These are phyloP conservation scores for Globodera rostochiensis DNA, from an alignment of 1,140 invertebrate species.

Conservation along the genomic window DNA sequence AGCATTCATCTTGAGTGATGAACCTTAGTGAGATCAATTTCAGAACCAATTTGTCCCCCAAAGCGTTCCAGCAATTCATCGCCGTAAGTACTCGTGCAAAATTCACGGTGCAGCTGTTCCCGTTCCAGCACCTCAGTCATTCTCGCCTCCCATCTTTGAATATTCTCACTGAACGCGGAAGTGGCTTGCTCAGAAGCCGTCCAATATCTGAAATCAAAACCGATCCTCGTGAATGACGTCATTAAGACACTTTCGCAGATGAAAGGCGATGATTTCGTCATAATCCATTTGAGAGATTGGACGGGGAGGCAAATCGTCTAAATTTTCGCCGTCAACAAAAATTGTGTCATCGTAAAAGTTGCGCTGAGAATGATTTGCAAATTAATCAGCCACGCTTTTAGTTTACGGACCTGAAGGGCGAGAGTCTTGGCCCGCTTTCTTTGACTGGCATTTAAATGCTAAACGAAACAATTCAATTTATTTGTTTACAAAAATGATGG, in stretches of 20 bases:
- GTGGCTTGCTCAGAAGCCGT: constrained; percentile 34
- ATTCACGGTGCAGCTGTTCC: constrained; percentile 42
- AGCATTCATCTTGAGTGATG: not conserved
- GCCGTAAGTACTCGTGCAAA: constrained; percentile 45
- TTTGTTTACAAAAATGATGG: not conserved
- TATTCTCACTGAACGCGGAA: constrained; percentile 37
- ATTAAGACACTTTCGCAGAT: constrained; percentile 22
- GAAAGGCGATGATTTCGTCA: constrained; percentile 42
- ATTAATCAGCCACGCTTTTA: not conserved
- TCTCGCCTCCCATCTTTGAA: constrained; percentile 50
- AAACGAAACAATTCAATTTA: not conserved
- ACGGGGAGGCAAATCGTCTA: constrained; percentile 34
- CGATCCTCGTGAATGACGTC: not conserved
- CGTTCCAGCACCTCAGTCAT: constrained; percentile 44
- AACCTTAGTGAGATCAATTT: constrained; percentile 27
- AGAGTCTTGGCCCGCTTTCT: not conserved
- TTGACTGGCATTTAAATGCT: constrained; percentile 19
- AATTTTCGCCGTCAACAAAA: constrained; percentile 6
- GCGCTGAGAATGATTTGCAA: not conserved
- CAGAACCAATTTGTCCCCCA: constrained; percentile 14
- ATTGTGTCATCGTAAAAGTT: constrained; percentile 37
- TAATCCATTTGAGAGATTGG: constrained; percentile 40
- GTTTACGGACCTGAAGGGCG: not conserved
- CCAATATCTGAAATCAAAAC: constrained; percentile 43
- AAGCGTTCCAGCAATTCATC: constrained; percentile 37